phyloP scores from a whole-genome alignment of 1,140 invertebrate species.

The Penaeus chinensis region DNA sequence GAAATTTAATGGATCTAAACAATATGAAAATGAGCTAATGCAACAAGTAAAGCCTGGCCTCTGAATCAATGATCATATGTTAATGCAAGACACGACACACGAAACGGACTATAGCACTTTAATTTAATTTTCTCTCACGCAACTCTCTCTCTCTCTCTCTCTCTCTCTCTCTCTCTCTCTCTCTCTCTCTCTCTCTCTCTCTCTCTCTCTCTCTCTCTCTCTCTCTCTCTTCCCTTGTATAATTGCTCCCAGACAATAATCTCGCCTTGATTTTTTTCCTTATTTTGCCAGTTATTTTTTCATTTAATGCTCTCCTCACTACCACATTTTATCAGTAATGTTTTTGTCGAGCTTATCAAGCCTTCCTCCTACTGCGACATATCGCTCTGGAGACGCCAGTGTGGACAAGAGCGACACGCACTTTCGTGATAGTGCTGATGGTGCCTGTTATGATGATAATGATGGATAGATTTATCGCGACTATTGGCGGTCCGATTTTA shows the following conservation, averaged over 20 bases:
- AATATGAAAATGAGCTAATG: neutral
- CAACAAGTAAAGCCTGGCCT: slow-evolving; percentile 30
- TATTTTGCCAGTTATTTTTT: neutral
- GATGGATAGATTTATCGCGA: too few relatives aligned
- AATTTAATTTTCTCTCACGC: slow-evolving; percentile 27
- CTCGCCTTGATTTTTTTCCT: slow-evolving; percentile 8
- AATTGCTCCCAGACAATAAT: neutral
- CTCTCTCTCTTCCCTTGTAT: neutral
- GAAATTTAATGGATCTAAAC: neutral
- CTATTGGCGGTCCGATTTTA: too few relatives aligned
- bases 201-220: neutral
- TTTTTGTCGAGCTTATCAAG: too few relatives aligned
- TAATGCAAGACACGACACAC: slow-evolving; percentile 35
- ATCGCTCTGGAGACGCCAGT: too few relatives aligned
- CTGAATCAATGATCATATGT: slow-evolving; percentile 41
- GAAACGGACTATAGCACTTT: slow-evolving; percentile 9
- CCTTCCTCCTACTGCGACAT: too few relatives aligned
- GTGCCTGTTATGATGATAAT: too few relatives aligned
- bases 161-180: neutral
- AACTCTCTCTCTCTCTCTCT: neutral
- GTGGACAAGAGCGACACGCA: too few relatives aligned
- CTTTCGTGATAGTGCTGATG: too few relatives aligned
- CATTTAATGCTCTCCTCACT: too few relatives aligned
- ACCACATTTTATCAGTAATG: too few relatives aligned
- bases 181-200: slow-evolving; percentile 23